A percentile compares a stretch with the other conserved stretches of the same genome.
Conservation (phyloP, 2,888 invertebrate species). For the Cepaea hortensis region DNA sequence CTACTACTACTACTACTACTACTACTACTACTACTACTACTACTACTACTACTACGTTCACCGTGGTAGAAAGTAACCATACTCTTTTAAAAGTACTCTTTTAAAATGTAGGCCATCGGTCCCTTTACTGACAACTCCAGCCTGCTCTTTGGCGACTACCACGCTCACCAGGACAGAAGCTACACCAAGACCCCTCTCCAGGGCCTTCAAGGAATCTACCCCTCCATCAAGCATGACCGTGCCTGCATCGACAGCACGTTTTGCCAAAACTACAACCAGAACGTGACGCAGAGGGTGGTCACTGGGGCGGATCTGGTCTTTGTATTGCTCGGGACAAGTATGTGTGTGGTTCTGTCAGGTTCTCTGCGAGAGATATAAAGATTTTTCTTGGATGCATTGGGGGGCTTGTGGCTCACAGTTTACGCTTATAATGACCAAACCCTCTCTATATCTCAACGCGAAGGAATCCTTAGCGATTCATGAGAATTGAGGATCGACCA, state of each 20-base stretch:
- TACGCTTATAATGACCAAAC: no score
- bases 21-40: neutral
- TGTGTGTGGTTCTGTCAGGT: neutral
- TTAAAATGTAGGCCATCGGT: conserved; percentile 59
- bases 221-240: conserved; percentile 51
- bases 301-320: conserved; percentile 63
- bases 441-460: no score
- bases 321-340: conserved; percentile 71
- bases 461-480: no score
- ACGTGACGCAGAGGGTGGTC: conserved; percentile 59
- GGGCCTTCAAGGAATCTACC: conserved; percentile 56
- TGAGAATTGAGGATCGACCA: no score
- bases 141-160: conserved; percentile 68
- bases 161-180: conserved; percentile 56
- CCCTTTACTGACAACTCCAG: conserved; percentile 68
- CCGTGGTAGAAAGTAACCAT: neutral
- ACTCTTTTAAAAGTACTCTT: neutral
- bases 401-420: no score
- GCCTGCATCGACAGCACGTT: conserved; percentile 63
- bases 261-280: conserved; percentile 61
- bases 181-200: conserved; percentile 63
- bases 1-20: neutral
- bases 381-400: no score
- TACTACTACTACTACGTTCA: neutral
- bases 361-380: no score